Base-by-base conservation (phyloP, 2,888 invertebrate genomes). In the Eupelmus urozonus region DNA sequence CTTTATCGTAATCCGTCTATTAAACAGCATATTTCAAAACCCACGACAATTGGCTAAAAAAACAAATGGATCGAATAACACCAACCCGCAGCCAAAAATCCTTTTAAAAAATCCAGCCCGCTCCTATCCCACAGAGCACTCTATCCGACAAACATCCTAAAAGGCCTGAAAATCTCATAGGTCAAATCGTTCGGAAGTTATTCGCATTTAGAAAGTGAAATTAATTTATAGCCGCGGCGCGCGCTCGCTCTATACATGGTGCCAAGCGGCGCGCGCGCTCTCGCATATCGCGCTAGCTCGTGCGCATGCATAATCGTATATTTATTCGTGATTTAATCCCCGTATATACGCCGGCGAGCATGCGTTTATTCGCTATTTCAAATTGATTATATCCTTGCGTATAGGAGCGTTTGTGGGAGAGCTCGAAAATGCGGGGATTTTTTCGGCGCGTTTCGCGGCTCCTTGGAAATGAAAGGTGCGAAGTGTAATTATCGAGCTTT, bases 121-220 rank as follows among this genome's bases (percentile, higher is more conserved):
- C 0, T 23, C 51, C 1, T 7, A 62, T 34, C n/a, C 2, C 23
- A 34, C 16, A 20, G 20, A 25, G 40, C 11, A 34, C 3, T 34
- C 5, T 34, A 34, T 34, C n/a, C 57, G 23, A 45, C 5, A 34
- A 34, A 53, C 18, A 49, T 59, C 66, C 73, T 20, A 67, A 76
- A 76, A 59, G 55, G 25, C 49, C 60, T 75, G 49, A 57, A 70
- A 63, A 49, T 70, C 57, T 34, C 69, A 20, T 57, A 67, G 66
- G 67, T 72, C 66, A 72, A 72, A 67, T 72, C 60, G 53, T 72
- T 77, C 53, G 72, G 77, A 72, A 77, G 67, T 72, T 67, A 67
- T 77, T 77, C 72, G 77, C 67, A 53, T 72, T 77, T 77, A 77
- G 77, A 77, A 72, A 77, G 77, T 72, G 72, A 77, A 77, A 77